phyloP scores from a whole-genome alignment of 2,797 vertebrate genomes.

The Heliangelus exortis region DNA sequence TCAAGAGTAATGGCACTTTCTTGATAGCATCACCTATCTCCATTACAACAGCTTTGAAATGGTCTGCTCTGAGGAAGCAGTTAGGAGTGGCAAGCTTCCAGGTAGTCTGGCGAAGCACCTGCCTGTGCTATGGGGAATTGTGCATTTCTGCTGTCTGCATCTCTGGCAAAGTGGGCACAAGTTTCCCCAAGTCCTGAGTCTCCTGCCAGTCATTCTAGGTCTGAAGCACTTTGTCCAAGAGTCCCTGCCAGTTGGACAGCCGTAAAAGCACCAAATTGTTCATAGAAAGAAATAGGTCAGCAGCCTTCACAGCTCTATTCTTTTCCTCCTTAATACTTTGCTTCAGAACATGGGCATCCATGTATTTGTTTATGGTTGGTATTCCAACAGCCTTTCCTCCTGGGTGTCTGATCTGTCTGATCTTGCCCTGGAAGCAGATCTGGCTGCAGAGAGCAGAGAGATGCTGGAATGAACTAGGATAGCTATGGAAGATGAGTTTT shows the following conservation, averaged over 20 bases:
- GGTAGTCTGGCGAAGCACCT: neutral
- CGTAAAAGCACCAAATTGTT: conserved; percentile 27
- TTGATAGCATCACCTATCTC: conserved; percentile 2
- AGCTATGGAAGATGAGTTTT: neutral
- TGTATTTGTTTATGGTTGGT: neutral
- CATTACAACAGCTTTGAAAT: neutral
- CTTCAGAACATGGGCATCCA: neutral
- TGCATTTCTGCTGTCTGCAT: neutral
- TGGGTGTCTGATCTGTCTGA: neutral
- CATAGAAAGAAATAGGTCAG: conserved; percentile 50
- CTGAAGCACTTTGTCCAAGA: neutral
- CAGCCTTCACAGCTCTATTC: neutral
- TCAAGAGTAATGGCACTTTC: conserved; percentile 48
- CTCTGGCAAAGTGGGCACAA: neutral
- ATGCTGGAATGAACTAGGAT: neutral
- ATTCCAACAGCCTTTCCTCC: fast-evolving
- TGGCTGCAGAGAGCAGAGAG: neutral
- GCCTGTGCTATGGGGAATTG: neutral
- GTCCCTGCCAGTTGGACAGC: conserved; percentile 34
- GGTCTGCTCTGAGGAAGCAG: conserved; percentile 21
- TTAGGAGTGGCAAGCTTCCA: conserved; percentile 47
- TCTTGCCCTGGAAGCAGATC: neutral
- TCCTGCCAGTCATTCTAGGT: neutral
- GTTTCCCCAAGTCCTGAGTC: neutral
- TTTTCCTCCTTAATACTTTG: neutral